These are phyloP conservation scores for Drosophila borealis DNA, from an alignment of 2,888 invertebrate genomes.

Conservation along the genomic window DNA sequence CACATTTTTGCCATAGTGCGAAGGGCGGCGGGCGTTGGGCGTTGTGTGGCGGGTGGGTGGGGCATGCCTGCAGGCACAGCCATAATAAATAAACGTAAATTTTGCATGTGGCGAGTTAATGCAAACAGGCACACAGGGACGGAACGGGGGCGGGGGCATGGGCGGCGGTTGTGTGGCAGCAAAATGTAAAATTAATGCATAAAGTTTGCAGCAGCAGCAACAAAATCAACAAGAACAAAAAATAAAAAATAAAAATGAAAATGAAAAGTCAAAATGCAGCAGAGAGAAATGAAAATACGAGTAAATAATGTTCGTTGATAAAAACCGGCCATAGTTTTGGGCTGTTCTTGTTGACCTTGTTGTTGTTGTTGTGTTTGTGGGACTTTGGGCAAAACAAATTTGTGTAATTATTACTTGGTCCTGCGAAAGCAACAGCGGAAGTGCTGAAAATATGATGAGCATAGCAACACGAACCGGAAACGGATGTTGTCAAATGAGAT, in stretches of 20 bases:
- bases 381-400: slow-evolving; percentile 47
- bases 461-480: slow-evolving; percentile 40
- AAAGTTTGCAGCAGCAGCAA: slow-evolving; percentile 71
- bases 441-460: slow-evolving; percentile 58
- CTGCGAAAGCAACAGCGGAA: slow-evolving; percentile 39
- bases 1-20: slow-evolving; percentile 59
- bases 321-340: slow-evolving; percentile 51
- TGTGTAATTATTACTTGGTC: slow-evolving; percentile 59
- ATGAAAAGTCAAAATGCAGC: slow-evolving; percentile 45
- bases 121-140: slow-evolving; percentile 63
- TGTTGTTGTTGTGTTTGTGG: slow-evolving; percentile 19
- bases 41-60: slow-evolving; percentile 6
- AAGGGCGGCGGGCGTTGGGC: background rate
- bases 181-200: slow-evolving; percentile 82
- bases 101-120: slow-evolving; percentile 80
- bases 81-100: slow-evolving; percentile 79
- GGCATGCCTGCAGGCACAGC: slow-evolving; percentile 42
- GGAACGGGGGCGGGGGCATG: background rate
- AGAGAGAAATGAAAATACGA: slow-evolving; percentile 55
- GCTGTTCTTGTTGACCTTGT: slow-evolving; percentile 26
- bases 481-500: slow-evolving; percentile 61
- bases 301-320: slow-evolving; percentile 75
- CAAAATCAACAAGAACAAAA: slow-evolving; percentile 56
- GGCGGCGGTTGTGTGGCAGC: slow-evolving; percentile 24
- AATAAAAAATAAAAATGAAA: slow-evolving; percentile 39